Evolutionary conservation across 2,797 vertebrate genomes (phyloP).

Genomic region (Capromys pilorides): DNA sequence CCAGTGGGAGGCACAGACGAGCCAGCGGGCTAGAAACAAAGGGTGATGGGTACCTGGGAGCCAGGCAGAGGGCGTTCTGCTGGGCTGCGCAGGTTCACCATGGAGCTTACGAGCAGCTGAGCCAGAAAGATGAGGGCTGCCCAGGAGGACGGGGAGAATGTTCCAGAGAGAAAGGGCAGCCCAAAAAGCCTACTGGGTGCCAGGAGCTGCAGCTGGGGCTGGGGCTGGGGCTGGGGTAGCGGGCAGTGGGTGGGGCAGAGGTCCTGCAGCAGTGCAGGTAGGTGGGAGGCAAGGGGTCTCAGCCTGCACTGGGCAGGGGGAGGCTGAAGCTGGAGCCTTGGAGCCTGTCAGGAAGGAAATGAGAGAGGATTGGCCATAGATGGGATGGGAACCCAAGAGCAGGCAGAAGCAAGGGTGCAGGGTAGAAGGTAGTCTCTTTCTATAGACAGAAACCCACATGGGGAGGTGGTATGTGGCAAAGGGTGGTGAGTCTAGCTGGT

Average conservation of each 20-base stretch:
- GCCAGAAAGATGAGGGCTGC: neutral
- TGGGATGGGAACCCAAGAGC: fast-evolving
- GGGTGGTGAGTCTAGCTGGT: neutral
- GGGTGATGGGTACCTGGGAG: fast-evolving
- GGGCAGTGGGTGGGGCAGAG: fast-evolving
- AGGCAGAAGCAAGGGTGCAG: fast-evolving
- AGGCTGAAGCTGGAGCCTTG: neutral
- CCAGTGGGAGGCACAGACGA: neutral
- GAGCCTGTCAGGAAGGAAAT: neutral
- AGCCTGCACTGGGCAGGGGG: neutral
- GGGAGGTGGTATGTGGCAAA: neutral
- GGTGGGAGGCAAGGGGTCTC: fast-evolving
- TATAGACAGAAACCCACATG: neutral
- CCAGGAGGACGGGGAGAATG: neutral
- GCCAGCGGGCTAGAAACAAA: neutral
- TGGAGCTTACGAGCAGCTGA: neutral
- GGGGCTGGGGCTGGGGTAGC: neutral
- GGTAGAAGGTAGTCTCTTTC: neutral
- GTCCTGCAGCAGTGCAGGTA: neutral
- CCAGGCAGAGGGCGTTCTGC: neutral
- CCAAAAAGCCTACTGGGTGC: neutral
- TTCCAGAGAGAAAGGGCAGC: neutral
- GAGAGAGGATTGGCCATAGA: neutral
- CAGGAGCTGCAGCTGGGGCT: neutral
- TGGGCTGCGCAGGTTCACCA: neutral